A percentile compares a stretch with the other conserved stretches of the same genome.
Conservation (phyloP, 2,113 vertebrate species). For the Albula goreensis region DNA sequence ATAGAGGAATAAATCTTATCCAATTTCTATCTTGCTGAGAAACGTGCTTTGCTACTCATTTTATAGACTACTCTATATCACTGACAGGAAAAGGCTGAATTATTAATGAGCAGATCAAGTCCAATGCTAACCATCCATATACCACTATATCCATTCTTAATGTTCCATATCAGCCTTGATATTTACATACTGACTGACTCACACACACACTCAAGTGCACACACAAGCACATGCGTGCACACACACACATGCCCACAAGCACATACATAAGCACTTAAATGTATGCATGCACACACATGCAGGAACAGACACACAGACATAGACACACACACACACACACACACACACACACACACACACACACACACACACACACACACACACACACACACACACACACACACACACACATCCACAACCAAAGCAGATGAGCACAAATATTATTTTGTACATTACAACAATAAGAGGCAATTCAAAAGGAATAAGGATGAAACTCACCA, state of each 20-base stretch:
- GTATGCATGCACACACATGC: not conserved
- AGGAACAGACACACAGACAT: too few relatives aligned
- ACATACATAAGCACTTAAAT: not conserved
- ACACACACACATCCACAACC: too few relatives aligned
- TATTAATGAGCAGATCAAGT: conserved; percentile 64
- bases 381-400: too few relatives aligned
- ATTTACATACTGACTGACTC: not conserved
- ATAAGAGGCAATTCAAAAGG: too few relatives aligned
- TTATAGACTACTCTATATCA: conserved; percentile 49
- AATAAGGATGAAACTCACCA: conserved; percentile 73
- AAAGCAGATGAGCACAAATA: too few relatives aligned
- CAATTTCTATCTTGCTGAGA: not conserved
- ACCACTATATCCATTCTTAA: not conserved
- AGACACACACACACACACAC: too few relatives aligned
- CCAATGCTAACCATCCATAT: conserved; percentile 31
- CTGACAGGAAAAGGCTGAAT: conserved; percentile 66
- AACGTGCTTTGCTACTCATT: not conserved
- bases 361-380: too few relatives aligned
- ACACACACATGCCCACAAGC: too few relatives aligned
- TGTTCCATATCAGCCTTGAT: not conserved
- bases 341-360: too few relatives aligned
- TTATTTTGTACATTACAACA: not conserved
- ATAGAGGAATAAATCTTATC: not conserved
- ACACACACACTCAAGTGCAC: too few relatives aligned
- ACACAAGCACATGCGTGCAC: not conserved